A percentile compares a stretch with the other conserved stretches of the same genome.
Conservation (phyloP, 2,113 vertebrate species). For the Eulemur rufifrons region DNA sequence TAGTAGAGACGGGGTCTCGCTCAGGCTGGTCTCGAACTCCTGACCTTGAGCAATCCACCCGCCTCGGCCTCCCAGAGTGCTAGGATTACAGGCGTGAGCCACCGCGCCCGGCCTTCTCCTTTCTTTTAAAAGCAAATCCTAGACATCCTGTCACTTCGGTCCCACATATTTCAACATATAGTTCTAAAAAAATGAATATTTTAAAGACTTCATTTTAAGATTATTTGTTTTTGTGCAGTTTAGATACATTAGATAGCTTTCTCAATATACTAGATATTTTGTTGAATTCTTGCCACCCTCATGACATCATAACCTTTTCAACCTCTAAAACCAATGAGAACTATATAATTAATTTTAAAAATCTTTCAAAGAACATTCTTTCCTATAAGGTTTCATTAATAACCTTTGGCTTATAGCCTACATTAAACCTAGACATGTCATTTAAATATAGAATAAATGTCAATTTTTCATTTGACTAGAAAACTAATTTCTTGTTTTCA, state of each 20-base stretch:
- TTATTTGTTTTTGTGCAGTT: not conserved
- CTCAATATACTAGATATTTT: not conserved
- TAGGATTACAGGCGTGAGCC: too few relatives aligned
- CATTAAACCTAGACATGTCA: not conserved
- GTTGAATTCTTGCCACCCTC: conserved; percentile 34
- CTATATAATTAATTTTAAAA: conserved; percentile 49
- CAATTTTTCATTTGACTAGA: conserved; percentile 55
- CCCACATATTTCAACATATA: not conserved
- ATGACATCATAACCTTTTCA: conserved; percentile 27
- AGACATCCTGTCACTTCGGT: not conserved
- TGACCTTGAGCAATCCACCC: too few relatives aligned
- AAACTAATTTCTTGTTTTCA: conserved; percentile 54
- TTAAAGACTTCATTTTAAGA: not conserved
- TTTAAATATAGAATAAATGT: conserved; percentile 50
- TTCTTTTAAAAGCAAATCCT: conserved; percentile 40
- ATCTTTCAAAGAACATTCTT: conserved; percentile 38
- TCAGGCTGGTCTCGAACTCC: too few relatives aligned
- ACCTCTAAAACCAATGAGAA: conserved; percentile 29
- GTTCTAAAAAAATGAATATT: not conserved
- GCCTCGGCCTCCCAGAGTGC: too few relatives aligned
- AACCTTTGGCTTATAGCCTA: not conserved
- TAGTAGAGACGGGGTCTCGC: too few relatives aligned
- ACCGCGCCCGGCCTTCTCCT: too few relatives aligned
- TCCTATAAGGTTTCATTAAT: conserved; percentile 40
- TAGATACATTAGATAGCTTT: conserved; percentile 16